These are phyloP conservation scores for Trichopoda pennipes DNA, from an alignment of 2,888 invertebrate species.

Conservation along the genomic window DNA sequence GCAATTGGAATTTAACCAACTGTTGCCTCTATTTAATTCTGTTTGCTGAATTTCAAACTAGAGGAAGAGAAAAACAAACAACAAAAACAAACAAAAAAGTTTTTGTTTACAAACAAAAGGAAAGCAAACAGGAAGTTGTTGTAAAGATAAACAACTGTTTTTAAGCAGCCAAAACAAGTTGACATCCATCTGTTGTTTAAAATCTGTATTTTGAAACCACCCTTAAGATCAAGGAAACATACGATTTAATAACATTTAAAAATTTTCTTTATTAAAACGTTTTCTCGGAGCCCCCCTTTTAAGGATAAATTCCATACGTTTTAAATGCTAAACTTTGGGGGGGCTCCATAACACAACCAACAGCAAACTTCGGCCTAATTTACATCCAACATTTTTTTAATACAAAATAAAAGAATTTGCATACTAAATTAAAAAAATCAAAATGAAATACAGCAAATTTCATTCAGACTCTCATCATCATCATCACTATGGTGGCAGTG, in stretches of 20 bases:
- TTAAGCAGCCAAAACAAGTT: slow-evolving; percentile 28
- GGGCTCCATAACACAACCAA: slow-evolving; percentile 52
- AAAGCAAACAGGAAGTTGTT: slow-evolving; percentile 56
- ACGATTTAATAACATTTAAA: not conserved
- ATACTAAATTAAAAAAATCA: not conserved
- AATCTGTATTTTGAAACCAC: not conserved
- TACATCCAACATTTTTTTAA: slow-evolving; percentile 24
- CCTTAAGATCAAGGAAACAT: not conserved
- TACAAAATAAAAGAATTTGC: slow-evolving; percentile 34
- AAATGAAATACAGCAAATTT: slow-evolving; percentile 65
- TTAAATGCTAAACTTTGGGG: slow-evolving; percentile 17
- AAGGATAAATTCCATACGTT: slow-evolving; percentile 12
- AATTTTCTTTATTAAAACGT: slow-evolving; percentile 25
- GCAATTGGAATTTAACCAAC: slow-evolving; percentile 38
- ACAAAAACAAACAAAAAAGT: not conserved
- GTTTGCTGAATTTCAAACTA: slow-evolving; percentile 12
- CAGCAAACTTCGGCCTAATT: not conserved
- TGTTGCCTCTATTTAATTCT: slow-evolving; percentile 39
- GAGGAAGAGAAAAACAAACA: not conserved
- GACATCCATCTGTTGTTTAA: not conserved
- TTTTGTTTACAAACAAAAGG: slow-evolving; percentile 54
- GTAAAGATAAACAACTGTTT: slow-evolving; percentile 49
- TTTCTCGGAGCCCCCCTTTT: slow-evolving; percentile 59
- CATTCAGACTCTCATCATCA: slow-evolving; percentile 72
- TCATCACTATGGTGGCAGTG: slow-evolving; percentile 70